Conservation (phyloP, 2,113 vertebrate genomes). For the Colius striatus region DNA sequence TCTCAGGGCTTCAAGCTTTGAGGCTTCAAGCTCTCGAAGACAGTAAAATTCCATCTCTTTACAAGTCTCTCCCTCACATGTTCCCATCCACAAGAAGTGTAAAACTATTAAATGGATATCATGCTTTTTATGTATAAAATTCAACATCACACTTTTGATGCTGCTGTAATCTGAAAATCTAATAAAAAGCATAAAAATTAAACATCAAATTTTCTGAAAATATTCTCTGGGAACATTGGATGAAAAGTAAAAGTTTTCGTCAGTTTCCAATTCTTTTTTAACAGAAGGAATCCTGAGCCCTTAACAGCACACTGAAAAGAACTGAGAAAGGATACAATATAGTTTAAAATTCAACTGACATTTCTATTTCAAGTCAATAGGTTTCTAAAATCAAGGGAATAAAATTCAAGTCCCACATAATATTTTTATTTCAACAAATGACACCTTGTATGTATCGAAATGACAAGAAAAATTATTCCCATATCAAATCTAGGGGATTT, state of each 20-base stretch:
- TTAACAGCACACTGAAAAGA: background rate
- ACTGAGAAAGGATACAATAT: background rate
- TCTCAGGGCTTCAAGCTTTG: background rate
- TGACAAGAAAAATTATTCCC: background rate
- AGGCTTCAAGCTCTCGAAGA: background rate
- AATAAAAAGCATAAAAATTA: background rate
- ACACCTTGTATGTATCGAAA: background rate
- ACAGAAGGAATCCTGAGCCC: background rate
- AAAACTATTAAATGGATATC: background rate
- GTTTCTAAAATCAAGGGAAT: background rate
- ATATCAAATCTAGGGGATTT: background rate
- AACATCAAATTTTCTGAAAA: background rate
- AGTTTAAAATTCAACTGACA: background rate
- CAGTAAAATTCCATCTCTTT: background rate
- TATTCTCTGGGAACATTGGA: background rate
- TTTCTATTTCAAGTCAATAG: background rate
- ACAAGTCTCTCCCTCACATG: background rate
- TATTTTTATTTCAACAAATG: background rate
- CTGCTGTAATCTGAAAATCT: background rate
- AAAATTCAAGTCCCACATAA: background rate
- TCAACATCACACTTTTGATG: background rate
- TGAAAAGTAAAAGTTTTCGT: background rate
- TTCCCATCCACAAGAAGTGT: background rate
- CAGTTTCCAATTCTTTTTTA: background rate
- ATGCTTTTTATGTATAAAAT: background rate